A percentile compares a stretch with the other conserved stretches of the same genome.
phyloP scores from a whole-genome alignment of 2,113 vertebrate species.

The Galbula dea region DNA sequence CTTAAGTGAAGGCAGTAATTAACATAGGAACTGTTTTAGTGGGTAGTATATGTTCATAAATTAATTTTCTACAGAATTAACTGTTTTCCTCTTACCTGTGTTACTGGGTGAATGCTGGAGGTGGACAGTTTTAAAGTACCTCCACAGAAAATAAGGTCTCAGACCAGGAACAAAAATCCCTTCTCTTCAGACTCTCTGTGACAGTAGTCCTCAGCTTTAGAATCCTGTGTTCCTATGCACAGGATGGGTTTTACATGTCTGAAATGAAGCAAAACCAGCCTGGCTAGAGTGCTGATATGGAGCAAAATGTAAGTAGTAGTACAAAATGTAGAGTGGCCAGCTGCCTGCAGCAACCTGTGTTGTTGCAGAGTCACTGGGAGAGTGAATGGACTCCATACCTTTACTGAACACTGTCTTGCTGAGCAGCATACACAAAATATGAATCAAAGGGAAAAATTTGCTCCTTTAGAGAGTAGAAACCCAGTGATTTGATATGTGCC shows the following conservation, averaged over 20 bases:
- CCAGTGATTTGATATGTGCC: not conserved
- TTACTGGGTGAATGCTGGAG: not conserved
- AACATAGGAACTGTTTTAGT: not conserved
- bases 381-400: accelerated
- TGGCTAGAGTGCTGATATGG: not conserved
- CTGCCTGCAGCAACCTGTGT: not conserved
- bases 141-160: not conserved
- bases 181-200: not conserved
- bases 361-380: not conserved
- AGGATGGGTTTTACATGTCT: not conserved
- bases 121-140: not conserved
- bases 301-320: not conserved
- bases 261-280: not conserved
- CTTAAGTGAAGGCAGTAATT: not conserved
- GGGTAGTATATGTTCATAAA: not conserved
- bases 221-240: not conserved
- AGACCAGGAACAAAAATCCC: accelerated
- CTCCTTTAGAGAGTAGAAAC: not conserved
- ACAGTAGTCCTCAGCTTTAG: not conserved
- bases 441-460: not conserved
- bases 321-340: not conserved
- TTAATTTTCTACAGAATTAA: not conserved
- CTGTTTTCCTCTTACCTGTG: not conserved
- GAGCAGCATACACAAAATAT: not conserved
- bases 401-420: not conserved